Base-by-base conservation (phyloP, 2,113 vertebrate genomes). In the Syngnathus floridae region DNA sequence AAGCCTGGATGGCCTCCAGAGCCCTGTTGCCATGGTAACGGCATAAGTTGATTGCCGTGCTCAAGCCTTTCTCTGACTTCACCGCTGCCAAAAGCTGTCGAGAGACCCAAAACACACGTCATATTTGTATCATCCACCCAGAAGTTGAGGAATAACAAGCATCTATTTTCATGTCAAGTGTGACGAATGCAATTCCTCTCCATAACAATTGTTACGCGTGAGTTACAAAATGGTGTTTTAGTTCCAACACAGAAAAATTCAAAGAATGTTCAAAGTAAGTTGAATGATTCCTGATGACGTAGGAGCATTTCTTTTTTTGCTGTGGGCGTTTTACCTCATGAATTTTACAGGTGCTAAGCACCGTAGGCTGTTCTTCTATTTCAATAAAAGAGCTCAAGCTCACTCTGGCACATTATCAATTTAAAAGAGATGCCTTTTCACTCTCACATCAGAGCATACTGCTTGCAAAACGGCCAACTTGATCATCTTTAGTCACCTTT, bases 21-120 rank as follows among this genome's bases (percentile, higher is more conserved):
- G 97, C 96, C 81, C 89, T 92, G 91, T 93, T 94, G 88, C 97
- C 92, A 88, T 99, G 95, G 93, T 91, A 92, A 94, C 92, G 80
- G 88, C 97, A 98, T 81, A 98, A 92, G 91, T 98, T 95, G 86
- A 94, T 90, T 73, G 94, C 93, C 67, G 93, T 92, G 90, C 91
- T 94, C 86, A 98, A 92, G 91, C 95, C 96, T 91, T 93, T 93
- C 85, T 93, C 95, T 26, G 90, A 93, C 88, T 91, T 93, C 88
- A 99, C 94, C 21, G 89, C 85, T 82, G 91, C 89, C 87, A 86
- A 88, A 84, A 99, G 92, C 97, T 99, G 93, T 80, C 71, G 72
- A 88, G 87, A 69, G 76, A 90, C 72, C 26, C 79, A 81, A 51
- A 71, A 82, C 86, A 75, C 64, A 72, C 61, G 73, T 82, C 76